A percentile compares a stretch with the other conserved stretches of the same genome.
phyloP scores from a whole-genome alignment of 2,888 invertebrate genomes.

The Eurytoma californica region DNA sequence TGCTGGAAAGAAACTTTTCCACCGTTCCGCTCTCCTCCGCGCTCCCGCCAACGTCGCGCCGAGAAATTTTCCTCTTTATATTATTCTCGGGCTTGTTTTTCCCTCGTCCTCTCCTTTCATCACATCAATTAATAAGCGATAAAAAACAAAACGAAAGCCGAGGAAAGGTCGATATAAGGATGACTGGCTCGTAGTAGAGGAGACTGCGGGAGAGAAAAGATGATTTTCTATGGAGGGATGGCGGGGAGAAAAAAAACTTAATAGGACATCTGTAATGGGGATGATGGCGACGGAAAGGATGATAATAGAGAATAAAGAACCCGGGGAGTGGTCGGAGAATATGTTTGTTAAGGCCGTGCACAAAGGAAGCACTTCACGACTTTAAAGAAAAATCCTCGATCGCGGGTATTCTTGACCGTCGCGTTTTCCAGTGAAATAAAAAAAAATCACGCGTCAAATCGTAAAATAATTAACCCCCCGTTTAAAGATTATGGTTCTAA shows the following conservation, averaged over 20 bases:
- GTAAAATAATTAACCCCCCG: too few relatives aligned
- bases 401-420: neutral
- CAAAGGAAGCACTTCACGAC: slow-evolving; percentile 20
- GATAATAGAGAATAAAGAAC: slow-evolving; percentile 31
- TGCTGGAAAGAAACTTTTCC: too few relatives aligned
- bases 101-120: too few relatives aligned
- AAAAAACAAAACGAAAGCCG: neutral
- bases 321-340: neutral
- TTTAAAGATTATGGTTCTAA: too few relatives aligned
- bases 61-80: neutral
- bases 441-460: too few relatives aligned
- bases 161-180: slow-evolving; percentile 1
- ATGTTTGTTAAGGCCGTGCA: neutral
- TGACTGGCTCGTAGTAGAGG: neutral
- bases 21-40: too few relatives aligned
- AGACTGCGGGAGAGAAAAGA: neutral
- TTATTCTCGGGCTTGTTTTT: neutral
- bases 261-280: slow-evolving; percentile 2
- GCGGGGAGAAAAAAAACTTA: neutral
- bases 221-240: neutral
- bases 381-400: slow-evolving; percentile 1
- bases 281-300: slow-evolving; percentile 2
- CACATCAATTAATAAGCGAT: too few relatives aligned
- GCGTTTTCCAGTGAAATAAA: too few relatives aligned
- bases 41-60: neutral